Base-by-base conservation (phyloP, 2,113 vertebrate species). In the Etia nguti region DNA sequence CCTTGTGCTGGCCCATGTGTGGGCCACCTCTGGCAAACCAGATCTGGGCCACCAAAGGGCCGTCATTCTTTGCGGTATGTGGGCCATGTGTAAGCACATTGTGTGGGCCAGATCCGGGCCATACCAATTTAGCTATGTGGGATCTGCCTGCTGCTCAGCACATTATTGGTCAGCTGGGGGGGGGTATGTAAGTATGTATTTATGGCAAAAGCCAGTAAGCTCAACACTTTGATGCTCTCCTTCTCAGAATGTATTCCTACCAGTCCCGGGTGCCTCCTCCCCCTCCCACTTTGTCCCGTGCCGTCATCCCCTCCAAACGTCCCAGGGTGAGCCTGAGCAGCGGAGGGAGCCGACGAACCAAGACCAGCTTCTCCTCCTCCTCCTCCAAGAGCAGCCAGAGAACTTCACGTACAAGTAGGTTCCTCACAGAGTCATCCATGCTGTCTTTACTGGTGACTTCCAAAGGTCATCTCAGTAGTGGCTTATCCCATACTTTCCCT, bases 331-430 rank as follows among this genome's bases (percentile, higher is more conserved):
- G 97, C 8, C 93, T 97, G 56, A 97, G 97, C 16, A 96, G 97
- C 20, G 97, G 97, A 15, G 96, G 96, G 6, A 97, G 96, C 80
- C 95, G 97, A 6, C 94, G 97, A 38, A 97, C 97, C 84, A 98
- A 97, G 93, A 97, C 96, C 89, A 96, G 96, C 93, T 97, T 98
- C 93, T 97, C 97, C 92, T 97, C 97, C 88, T 96, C 97, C 86
- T 96, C 97, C n/a, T 97, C 97, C 91, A 97, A 97, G 48, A 97
- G 96, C 93, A 97, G 96, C 92, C 97, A 97, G 84, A 94, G 96
- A 70, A 94, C 96, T 2, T 98, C 97, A 10, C 97, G 97, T 29
- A 95, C 97, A 31, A 93, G 96, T 96, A 70, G 80, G 94, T 88
- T 4, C 5, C 43, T 50, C 36, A 73, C 36, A 4, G 24, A 59